phyloP scores from a whole-genome alignment of 2,113 vertebrate genomes.

The Oreochromis tanganicae region DNA sequence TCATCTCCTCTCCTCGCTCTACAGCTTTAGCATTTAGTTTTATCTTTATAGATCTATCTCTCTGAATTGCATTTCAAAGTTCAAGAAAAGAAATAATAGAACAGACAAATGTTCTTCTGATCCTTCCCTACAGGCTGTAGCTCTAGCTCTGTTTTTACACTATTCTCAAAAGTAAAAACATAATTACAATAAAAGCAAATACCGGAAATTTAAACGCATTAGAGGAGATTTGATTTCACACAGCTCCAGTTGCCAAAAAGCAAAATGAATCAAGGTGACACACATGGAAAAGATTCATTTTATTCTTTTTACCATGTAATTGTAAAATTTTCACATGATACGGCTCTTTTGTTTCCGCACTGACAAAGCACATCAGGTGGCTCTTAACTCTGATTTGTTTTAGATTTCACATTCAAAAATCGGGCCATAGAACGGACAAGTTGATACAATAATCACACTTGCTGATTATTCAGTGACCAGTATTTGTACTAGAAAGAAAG shows the following conservation, averaged over 20 bases:
- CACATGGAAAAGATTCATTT: neutral
- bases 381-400: neutral
- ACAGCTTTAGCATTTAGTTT: slow-evolving; percentile 40
- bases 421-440: neutral
- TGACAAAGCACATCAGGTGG: neutral
- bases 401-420: neutral
- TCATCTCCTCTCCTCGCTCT: slow-evolving; percentile 24
- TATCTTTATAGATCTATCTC: slow-evolving; percentile 59
- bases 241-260: neutral
- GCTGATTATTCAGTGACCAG: neutral
- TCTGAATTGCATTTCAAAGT: slow-evolving; percentile 52
- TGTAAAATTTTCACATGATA: neutral
- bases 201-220: slow-evolving; percentile 28
- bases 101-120: slow-evolving; percentile 49
- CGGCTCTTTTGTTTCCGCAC: neutral
- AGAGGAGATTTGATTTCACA: slow-evolving; percentile 28
- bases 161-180: slow-evolving; percentile 31
- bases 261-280: slow-evolving; percentile 1
- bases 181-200: slow-evolving; percentile 34
- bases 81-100: slow-evolving; percentile 41
- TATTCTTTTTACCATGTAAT: neutral
- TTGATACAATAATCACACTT: neutral
- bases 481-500: neutral
- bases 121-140: slow-evolving; percentile 51
- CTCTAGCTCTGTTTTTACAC: slow-evolving; percentile 10